These are phyloP conservation scores for Nannobrachium achirus DNA, from an alignment of 2,113 vertebrate genomes.

Conservation along the genomic window DNA sequence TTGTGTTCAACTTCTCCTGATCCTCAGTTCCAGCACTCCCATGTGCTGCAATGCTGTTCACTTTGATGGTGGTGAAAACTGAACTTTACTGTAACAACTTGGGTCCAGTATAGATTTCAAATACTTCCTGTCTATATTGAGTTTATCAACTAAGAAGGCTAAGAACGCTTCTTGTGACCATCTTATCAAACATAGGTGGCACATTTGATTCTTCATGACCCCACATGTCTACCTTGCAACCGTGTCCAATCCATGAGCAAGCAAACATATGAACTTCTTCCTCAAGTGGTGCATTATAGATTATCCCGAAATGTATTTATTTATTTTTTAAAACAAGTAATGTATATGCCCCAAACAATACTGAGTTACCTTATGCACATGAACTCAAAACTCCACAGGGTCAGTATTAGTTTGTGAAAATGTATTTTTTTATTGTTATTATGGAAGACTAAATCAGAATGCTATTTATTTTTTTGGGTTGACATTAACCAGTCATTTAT, in stretches of 20 bases:
- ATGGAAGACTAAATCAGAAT: neutral
- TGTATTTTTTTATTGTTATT: slow-evolving; percentile 53
- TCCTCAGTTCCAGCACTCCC: slow-evolving; percentile 5
- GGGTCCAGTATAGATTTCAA: slow-evolving; percentile 18
- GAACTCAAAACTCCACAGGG: slow-evolving; percentile 6
- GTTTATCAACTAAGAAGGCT: no score
- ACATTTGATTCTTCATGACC: no score
- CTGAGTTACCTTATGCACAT: slow-evolving; percentile 23
- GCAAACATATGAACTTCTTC: no score
- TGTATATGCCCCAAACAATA: slow-evolving; percentile 9
- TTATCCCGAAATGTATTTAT: no score
- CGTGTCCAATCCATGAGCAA: no score
- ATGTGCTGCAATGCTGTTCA: slow-evolving; percentile 11
- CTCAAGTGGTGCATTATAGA: no score
- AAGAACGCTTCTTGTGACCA: no score
- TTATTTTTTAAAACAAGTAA: neutral
- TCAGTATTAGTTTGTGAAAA: slow-evolving; percentile 53
- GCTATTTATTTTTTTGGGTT: slow-evolving; percentile 48
- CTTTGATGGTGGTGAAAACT: slow-evolving; percentile 13
- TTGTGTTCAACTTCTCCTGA: slow-evolving; percentile 39
- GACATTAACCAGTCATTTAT: slow-evolving; percentile 15
- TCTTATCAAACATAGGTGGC: no score
- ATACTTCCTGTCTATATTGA: neutral
- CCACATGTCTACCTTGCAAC: no score
- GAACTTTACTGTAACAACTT: slow-evolving; percentile 7